These are phyloP conservation scores for Dreissena rostriformis DNA, from an alignment of 1,140 invertebrate species.

Conservation along the genomic window DNA sequence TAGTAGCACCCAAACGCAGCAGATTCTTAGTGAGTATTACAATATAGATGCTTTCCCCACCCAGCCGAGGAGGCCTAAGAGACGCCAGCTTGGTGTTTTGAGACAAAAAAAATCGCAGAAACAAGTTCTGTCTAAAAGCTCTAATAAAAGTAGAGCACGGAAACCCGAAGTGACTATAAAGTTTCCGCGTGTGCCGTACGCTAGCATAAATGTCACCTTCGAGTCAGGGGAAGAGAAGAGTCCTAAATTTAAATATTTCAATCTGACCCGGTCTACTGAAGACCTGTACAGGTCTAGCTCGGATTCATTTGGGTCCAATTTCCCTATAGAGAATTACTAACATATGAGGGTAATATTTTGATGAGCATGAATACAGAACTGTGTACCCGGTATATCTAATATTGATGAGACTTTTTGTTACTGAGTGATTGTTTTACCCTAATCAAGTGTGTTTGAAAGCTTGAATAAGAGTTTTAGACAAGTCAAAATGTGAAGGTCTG, in stretches of 20 bases:
- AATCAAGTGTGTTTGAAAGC: too few species aligned
- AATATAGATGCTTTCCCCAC: slow-evolving; percentile 67
- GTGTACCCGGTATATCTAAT: too few species aligned
- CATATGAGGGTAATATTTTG: background rate
- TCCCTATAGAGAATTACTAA: slow-evolving; percentile 51
- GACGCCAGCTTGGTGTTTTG: slow-evolving; percentile 55
- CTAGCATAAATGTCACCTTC: slow-evolving; percentile 70
- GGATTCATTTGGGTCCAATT: slow-evolving; percentile 17
- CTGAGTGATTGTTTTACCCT: too few species aligned
- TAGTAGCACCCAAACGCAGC: slow-evolving; percentile 45
- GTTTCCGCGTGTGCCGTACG: slow-evolving; percentile 72
- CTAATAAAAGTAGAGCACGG: slow-evolving; percentile 38
- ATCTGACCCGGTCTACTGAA: slow-evolving; percentile 61
- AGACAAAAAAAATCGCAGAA: slow-evolving; percentile 53
- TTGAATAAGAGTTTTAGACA: too few species aligned
- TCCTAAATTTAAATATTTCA: slow-evolving; percentile 72
- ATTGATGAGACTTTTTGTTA: too few species aligned
- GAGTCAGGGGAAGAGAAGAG: slow-evolving; percentile 61
- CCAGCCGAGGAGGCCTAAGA: slow-evolving; percentile 51
- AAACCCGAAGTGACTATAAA: slow-evolving; percentile 64
- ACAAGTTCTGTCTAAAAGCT: slow-evolving; percentile 21
- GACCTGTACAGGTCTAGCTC: slow-evolving; percentile 56
- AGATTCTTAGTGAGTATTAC: slow-evolving; percentile 56
- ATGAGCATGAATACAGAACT: too few species aligned
- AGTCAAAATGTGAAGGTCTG: too few species aligned